phyloP scores from a whole-genome alignment of 2,113 vertebrate genomes.

The Anguilla japonica region DNA sequence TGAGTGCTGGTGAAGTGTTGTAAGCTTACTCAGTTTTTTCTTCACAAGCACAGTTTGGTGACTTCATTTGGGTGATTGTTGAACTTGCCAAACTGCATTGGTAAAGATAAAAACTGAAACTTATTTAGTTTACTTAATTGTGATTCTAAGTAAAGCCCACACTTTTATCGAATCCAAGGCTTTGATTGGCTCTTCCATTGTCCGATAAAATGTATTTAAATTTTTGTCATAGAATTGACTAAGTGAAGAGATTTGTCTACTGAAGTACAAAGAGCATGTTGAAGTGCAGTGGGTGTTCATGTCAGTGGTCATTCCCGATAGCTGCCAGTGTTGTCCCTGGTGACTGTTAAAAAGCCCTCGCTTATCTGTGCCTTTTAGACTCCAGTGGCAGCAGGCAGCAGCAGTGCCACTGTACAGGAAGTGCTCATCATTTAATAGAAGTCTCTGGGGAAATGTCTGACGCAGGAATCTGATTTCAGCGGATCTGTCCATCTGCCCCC shows the following conservation, averaged over 20 bases:
- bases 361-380: background rate
- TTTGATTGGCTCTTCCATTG: background rate
- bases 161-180: background rate
- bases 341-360: background rate
- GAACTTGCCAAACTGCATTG: no score
- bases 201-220: background rate
- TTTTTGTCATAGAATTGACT: background rate
- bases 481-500: slow-evolving; percentile 12
- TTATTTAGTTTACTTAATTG: no score
- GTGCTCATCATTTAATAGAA: slow-evolving; percentile 48
- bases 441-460: slow-evolving; percentile 19
- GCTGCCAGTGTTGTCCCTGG: background rate
- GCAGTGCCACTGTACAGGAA: slow-evolving; percentile 33
- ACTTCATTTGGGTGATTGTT: no score
- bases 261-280: background rate
- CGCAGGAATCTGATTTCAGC: slow-evolving; percentile 29
- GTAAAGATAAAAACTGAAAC: no score
- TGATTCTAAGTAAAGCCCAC: background rate
- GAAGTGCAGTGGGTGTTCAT: background rate
- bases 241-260: background rate
- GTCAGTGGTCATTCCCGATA: background rate
- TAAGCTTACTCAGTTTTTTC: background rate
- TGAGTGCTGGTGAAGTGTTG: background rate
- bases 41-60: background rate
- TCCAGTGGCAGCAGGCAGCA: slow-evolving; percentile 6